Percentiles rank a stretch among this genome's conserved stretches.
Conservation (phyloP, 2,797 vertebrate species). For the Enoplosus armatus region DNA sequence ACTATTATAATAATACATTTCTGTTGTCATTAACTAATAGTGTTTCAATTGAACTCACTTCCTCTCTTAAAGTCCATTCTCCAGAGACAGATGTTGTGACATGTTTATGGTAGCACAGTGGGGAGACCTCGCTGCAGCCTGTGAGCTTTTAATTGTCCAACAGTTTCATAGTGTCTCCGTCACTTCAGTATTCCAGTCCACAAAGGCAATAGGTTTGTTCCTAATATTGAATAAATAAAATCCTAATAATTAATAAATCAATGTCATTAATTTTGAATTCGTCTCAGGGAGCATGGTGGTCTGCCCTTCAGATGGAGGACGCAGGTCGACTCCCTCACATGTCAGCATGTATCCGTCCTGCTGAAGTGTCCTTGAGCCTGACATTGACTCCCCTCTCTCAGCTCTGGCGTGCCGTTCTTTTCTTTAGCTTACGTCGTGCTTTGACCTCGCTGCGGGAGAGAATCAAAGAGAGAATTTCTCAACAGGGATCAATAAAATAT, state of each 20-base stretch:
- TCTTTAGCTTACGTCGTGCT: slow-evolving; percentile 26
- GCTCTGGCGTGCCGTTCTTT: slow-evolving; percentile 35
- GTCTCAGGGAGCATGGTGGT: slow-evolving; percentile 21
- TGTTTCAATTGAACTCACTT: background rate
- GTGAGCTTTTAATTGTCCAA: background rate
- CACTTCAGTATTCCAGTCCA: slow-evolving; percentile 21
- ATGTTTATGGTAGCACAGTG: background rate
- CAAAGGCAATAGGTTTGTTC: slow-evolving; percentile 13
- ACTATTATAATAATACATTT: background rate
- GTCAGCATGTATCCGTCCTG: slow-evolving; percentile 54
- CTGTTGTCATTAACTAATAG: background rate
- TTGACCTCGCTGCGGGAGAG: slow-evolving; percentile 54
- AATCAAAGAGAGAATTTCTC: slow-evolving; percentile 47
- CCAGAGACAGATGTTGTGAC: background rate
- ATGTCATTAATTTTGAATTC: slow-evolving; percentile 28
- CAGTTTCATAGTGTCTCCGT: background rate
- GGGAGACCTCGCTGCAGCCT: background rate
- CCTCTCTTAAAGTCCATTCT: background rate
- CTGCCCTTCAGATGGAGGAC: slow-evolving; percentile 38
- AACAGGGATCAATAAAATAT: slow-evolving; percentile 72
- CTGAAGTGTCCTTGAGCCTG: slow-evolving; percentile 59
- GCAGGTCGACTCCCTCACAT: slow-evolving; percentile 27
- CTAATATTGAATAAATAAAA: slow-evolving; percentile 27
- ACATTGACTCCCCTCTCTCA: slow-evolving; percentile 50
- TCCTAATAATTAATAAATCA: slow-evolving; percentile 39